phyloP scores from a whole-genome alignment of 2,888 invertebrate species.

The Thalpophila matura region DNA sequence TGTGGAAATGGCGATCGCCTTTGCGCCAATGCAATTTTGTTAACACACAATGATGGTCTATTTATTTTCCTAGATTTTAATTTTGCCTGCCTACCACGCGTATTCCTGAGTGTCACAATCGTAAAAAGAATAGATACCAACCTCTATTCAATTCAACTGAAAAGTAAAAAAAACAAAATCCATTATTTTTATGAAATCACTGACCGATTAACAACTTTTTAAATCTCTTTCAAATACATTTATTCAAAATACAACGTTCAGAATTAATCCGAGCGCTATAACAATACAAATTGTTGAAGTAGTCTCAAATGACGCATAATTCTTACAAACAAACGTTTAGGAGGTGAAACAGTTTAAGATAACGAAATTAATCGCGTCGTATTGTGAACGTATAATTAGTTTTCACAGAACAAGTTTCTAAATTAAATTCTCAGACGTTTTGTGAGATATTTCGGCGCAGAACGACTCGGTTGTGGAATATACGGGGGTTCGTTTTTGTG shows the following conservation, averaged over 20 bases:
- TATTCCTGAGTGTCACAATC: no score
- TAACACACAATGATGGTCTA: no score
- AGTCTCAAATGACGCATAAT: conserved; percentile 47
- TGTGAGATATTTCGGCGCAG: conserved; percentile 43
- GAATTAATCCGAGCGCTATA: conserved; percentile 26
- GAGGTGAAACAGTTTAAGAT: conserved; percentile 57
- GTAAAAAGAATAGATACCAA: neutral
- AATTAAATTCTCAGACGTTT: conserved; percentile 60
- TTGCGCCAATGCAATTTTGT: no score
- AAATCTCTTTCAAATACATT: conserved; percentile 21
- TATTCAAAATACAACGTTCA: conserved; percentile 17
- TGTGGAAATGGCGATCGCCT: no score
- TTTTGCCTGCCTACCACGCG: no score
- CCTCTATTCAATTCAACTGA: neutral
- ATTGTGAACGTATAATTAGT: conserved; percentile 63
- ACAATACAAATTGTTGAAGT: conserved; percentile 52
- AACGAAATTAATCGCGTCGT: conserved; percentile 60
- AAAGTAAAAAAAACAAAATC: conserved; percentile 11
- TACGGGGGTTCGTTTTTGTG: conserved; percentile 16
- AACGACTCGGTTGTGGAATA: conserved; percentile 11
- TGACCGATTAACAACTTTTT: neutral
- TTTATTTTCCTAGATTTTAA: no score
- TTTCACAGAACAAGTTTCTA: conserved; percentile 60
- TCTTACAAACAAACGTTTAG: conserved; percentile 49
- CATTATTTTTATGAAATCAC: conserved; percentile 18